Base-by-base conservation (phyloP, 2,797 vertebrate species). In the Aythya fuligula region DNA sequence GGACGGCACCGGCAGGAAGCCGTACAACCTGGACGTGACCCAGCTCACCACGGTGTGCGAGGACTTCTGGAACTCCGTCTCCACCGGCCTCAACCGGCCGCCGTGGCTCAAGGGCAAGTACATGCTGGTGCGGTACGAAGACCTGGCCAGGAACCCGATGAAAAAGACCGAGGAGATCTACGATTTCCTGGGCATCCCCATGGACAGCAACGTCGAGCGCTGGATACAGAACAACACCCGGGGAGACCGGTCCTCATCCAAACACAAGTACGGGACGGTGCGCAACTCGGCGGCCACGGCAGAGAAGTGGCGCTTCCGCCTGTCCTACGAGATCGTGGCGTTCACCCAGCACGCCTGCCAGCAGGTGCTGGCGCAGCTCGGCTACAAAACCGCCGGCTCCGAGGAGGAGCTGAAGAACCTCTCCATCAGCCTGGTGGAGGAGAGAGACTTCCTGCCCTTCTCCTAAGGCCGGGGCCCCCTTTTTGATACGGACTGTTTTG, bases 121-220 rank as follows among this genome's bases (percentile, higher is more conserved):
- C 97, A 99, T 99, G 99, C 89, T 99, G 95, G 98, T 99, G 92
- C 98, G 99, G 81, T 99, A 99, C 0, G 99, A 99, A 98, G 99
- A 99, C 96, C 97, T 99, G 97, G 99, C 99, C 22, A 96, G 98
- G 92, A 99, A 98, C 91, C 99, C 99, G 25, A 98, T 99, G 93
- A 98, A 98, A 92, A 99, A 99, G 97, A 99, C 99, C 0, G 98
- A 98, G 97, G 99, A 99, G 98, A 99, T 99, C 92, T 99, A 99
- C 1, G 98, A 98, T 60, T 99, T 98, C 96, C 97, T 99, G 94
- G 99, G 99, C 34, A 98, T 99, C 95, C 97, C 98, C 39, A 64
- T 99, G 98, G 99, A 99, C 97, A 96, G 98, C 97, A 99, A 98
- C 1, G 98, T 99, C 5, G 98, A 98, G 86, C 98, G 98, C 95